Percentiles rank a stretch among this genome's conserved stretches.
Evolutionary conservation across 2,113 vertebrate species (phyloP).

Genomic region (Gorsachius goisagi): DNA sequence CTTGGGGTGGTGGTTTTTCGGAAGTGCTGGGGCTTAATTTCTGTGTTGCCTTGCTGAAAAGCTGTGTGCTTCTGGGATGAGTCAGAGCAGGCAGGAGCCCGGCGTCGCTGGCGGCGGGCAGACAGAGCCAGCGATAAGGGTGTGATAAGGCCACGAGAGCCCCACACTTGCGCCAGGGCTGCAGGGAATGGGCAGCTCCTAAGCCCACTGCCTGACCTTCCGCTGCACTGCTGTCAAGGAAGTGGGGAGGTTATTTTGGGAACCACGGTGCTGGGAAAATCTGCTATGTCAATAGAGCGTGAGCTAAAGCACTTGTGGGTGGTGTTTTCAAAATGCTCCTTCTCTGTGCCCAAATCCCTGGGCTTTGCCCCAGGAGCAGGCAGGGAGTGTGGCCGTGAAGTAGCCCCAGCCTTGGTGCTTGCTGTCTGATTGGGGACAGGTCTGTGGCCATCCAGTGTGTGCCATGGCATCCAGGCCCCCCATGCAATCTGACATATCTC

Average conservation of each 20-base stretch:
- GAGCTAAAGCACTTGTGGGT: not conserved
- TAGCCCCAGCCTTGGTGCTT: not conserved
- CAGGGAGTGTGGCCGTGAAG: not conserved
- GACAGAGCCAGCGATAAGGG: not conserved
- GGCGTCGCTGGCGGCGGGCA: not conserved
- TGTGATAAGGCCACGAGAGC: not conserved
- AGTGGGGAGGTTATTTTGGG: not conserved
- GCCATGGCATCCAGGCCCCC: rapidly evolving
- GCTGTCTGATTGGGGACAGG: rapidly evolving
- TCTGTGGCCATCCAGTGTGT: rapidly evolving
- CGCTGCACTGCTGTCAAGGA: not conserved
- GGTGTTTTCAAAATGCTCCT: not conserved
- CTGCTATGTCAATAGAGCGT: not conserved
- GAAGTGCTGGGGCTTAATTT: not conserved
- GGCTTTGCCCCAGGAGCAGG: not conserved
- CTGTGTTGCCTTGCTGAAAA: slow-evolving; percentile 1
- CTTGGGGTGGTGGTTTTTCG: not conserved
- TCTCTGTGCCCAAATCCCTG: not conserved
- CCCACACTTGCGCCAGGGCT: not conserved
- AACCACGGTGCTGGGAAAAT: not conserved
- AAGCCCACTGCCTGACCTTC: not conserved
- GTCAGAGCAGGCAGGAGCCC: not conserved
- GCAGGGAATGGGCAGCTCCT: not conserved
- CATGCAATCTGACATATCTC: rapidly evolving
- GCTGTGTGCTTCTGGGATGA: not conserved